Evolutionary conservation across 2,113 vertebrate genomes (phyloP).

Genomic region (Mormyrus iriodes): DNA sequence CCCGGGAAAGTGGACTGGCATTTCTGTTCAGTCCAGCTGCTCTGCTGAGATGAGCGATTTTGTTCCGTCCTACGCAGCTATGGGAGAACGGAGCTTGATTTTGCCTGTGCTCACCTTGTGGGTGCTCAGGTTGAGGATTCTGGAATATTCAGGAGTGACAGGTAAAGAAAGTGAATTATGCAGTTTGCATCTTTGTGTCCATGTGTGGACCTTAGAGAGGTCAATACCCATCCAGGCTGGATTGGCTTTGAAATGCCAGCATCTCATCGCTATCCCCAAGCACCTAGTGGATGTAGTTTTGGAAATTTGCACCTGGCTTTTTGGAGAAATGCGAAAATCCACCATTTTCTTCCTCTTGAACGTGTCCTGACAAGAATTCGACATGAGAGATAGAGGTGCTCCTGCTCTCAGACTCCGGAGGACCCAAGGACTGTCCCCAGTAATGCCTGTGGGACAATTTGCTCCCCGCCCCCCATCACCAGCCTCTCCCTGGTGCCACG

Average conservation of each 20-base stretch:
- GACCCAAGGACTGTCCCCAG: not conserved
- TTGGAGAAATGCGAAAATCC: not conserved
- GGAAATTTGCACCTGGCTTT: not conserved
- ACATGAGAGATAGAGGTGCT: not conserved
- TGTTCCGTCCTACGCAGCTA: not conserved
- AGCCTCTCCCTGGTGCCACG: not conserved
- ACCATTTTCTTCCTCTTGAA: not conserved
- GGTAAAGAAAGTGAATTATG: not conserved
- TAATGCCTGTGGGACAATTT: not conserved
- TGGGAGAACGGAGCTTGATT: not conserved
- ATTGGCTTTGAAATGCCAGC: not conserved
- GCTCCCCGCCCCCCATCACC: not conserved
- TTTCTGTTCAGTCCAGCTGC: not conserved
- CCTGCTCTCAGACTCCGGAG: not conserved
- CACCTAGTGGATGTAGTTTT: not conserved
- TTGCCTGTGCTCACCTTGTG: not conserved
- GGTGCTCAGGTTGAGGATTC: not conserved
- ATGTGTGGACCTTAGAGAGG: not conserved
- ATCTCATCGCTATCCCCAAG: not conserved
- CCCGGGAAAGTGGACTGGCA: not conserved
- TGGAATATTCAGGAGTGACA: not conserved
- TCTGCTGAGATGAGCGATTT: not conserved
- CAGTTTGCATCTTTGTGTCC: not conserved
- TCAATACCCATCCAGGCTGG: not conserved
- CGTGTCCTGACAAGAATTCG: not conserved